Percentiles rank a stretch among this genome's conserved stretches.
Conservation (phyloP, 2,797 vertebrate species). For the Phrynocephalus forsythii region DNA sequence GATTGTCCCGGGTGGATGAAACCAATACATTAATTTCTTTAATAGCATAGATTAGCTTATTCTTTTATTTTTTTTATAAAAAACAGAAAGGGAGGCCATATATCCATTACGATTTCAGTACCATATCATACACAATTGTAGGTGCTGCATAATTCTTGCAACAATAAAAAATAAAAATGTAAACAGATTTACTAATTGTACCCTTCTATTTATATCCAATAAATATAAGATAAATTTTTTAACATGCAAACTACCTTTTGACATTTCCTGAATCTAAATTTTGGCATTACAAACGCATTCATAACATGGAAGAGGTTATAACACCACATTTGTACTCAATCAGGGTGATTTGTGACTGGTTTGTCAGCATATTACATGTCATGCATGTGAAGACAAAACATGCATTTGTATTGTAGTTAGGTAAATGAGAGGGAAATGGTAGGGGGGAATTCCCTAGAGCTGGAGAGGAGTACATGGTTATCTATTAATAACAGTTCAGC, state of each 20-base stretch:
- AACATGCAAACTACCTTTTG: background rate
- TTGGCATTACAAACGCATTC: background rate
- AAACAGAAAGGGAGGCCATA: background rate
- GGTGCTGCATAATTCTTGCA: background rate
- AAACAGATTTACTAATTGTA: constrained; percentile 4
- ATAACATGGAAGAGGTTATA: background rate
- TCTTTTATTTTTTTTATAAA: background rate
- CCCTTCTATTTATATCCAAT: background rate
- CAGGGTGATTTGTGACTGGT: background rate
- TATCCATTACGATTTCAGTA: constrained; percentile 30
- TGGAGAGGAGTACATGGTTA: background rate
- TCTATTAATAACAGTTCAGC: no score
- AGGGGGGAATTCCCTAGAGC: background rate
- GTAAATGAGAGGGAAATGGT: background rate
- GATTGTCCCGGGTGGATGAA: constrained; percentile 54
- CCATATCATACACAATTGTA: background rate
- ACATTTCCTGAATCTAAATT: background rate
- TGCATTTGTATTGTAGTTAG: background rate
- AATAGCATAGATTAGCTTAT: constrained; percentile 48
- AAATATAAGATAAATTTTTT: accelerated
- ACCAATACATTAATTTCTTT: constrained; percentile 57
- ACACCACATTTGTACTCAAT: background rate
- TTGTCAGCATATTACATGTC: background rate
- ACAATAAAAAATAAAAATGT: constrained; percentile 3
- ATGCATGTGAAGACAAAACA: background rate